phyloP scores from a whole-genome alignment of 2,797 vertebrate genomes.

The Gephyroberyx darwinii region DNA sequence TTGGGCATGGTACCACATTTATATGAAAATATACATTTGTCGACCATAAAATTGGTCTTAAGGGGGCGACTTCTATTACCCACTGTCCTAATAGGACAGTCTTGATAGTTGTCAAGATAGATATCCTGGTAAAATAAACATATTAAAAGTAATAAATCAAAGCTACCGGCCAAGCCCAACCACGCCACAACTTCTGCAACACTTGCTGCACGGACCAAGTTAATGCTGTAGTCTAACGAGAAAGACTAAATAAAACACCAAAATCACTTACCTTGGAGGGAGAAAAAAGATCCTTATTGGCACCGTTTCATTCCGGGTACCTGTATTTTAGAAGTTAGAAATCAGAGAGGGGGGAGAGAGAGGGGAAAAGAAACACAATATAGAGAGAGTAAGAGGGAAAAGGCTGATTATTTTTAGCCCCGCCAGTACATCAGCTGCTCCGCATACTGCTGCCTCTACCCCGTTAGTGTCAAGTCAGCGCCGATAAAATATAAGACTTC shows the following conservation, averaged over 20 bases:
- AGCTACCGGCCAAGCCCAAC: no score
- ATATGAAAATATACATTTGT: no score
- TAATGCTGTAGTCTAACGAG: not conserved
- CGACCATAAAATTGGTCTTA: no score
- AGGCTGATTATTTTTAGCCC: slow-evolving; percentile 83
- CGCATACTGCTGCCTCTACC: slow-evolving; percentile 51
- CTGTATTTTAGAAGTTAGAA: slow-evolving; percentile 17
- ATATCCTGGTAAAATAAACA: not conserved
- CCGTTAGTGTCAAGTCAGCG: not conserved
- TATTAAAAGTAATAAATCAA: not conserved
- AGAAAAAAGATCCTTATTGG: slow-evolving; percentile 54
- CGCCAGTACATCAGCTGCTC: slow-evolving; percentile 77
- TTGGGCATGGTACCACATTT: no score
- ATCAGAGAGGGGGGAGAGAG: slow-evolving; percentile 11
- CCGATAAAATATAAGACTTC: fast-evolving
- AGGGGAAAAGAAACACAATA: slow-evolving; percentile 19
- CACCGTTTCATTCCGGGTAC: slow-evolving; percentile 64
- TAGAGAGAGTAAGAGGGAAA: slow-evolving; percentile 40
- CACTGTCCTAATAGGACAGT: no score
- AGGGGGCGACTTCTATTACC: no score
- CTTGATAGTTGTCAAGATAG: no score
- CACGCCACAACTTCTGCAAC: no score
- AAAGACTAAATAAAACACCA: not conserved
- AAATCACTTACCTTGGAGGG: slow-evolving; percentile 56
- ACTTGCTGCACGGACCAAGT: not conserved